A percentile compares a stretch with the other conserved stretches of the same genome.
Evolutionary conservation across 2,888 invertebrate species (phyloP).

Genomic region (Rotaria magnacalcarata): DNA sequence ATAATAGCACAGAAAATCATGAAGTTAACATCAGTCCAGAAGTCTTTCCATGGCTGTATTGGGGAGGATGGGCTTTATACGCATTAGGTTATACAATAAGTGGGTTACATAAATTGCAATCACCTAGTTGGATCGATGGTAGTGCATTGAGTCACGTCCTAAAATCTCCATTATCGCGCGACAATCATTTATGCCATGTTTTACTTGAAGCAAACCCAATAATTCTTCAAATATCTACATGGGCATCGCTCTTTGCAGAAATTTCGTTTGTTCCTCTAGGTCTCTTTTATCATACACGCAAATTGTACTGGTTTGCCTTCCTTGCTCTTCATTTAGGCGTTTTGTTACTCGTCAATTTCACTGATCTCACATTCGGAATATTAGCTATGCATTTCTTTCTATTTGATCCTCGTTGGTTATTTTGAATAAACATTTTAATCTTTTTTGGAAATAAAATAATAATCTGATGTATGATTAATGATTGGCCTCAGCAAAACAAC

Average conservation of each 20-base stretch:
- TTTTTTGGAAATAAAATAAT: too few species aligned
- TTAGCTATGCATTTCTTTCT: slow-evolving; percentile 28
- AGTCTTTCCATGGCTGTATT: slow-evolving; percentile 21
- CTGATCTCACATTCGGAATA: neutral
- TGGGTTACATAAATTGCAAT: slow-evolving; percentile 7
- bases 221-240: neutral
- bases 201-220: neutral
- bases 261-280: slow-evolving; percentile 1
- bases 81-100: slow-evolving; percentile 24
- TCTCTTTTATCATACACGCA: neutral
- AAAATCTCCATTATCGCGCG: neutral
- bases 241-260: neutral
- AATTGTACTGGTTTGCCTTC: neutral
- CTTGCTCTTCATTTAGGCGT: neutral
- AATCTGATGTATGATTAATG: too few species aligned
- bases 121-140: slow-evolving; percentile 21
- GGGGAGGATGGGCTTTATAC: slow-evolving; percentile 7
- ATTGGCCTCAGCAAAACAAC: neutral
- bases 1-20: neutral
- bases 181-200: neutral
- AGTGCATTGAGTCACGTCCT: slow-evolving; percentile 1
- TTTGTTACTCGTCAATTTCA: neutral
- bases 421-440: neutral
- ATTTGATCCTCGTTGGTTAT: slow-evolving; percentile 24
- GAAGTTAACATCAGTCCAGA: neutral